Evolutionary conservation across 2,888 invertebrate genomes (phyloP).

Genomic region (Meteorus colon): DNA sequence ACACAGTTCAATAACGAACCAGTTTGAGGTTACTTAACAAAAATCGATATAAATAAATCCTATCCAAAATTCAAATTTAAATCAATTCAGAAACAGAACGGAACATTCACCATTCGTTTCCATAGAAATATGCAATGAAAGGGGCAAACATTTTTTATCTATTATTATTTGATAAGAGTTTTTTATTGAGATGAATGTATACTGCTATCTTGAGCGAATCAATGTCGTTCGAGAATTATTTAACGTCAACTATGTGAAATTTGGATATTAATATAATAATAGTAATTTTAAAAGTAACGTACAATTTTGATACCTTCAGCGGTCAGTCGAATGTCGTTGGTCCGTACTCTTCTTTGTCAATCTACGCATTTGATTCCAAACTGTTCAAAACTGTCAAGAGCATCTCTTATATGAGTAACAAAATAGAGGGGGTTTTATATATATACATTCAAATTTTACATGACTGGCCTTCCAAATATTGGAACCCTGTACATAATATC

Average conservation of each 20-base stretch:
- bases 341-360: neutral
- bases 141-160: no score
- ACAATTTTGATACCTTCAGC: neutral
- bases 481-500: neutral
- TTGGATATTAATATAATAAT: neutral
- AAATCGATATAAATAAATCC: neutral
- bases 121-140: no score
- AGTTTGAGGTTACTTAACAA: neutral
- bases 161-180: no score
- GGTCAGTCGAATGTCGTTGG: neutral
- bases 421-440: neutral
- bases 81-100: neutral
- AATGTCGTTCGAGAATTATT: no score
- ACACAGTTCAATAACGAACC: neutral
- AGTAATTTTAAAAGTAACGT: neutral
- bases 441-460: neutral
- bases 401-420: neutral
- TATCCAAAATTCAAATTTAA: no score
- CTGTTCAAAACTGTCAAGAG: neutral
- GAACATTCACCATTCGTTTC: no score
- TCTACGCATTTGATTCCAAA: neutral
- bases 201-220: no score
- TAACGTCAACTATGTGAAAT: no score
- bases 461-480: neutral
- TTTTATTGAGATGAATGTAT: no score